These are phyloP conservation scores for Ptilodon capucinus DNA, from an alignment of 2,888 invertebrate species.

Conservation along the genomic window DNA sequence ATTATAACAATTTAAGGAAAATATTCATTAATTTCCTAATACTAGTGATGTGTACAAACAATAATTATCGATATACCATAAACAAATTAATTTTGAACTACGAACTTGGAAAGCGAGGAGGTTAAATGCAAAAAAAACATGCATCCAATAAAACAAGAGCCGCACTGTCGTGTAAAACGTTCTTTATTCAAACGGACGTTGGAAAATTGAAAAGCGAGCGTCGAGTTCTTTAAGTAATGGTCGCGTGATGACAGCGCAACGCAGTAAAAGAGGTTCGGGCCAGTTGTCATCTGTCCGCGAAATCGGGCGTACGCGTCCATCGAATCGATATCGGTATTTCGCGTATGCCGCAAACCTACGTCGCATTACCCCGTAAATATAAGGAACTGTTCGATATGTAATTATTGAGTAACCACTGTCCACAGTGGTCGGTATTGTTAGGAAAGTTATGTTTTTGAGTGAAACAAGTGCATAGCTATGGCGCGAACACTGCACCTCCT, in stretches of 20 bases:
- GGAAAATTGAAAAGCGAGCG: constrained; percentile 17
- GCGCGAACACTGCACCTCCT: constrained; percentile 51
- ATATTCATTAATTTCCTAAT: background rate
- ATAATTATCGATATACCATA: background rate
- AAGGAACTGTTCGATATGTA: constrained; percentile 42
- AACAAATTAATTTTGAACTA: constrained; percentile 21
- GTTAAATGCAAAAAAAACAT: constrained; percentile 15
- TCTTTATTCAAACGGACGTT: background rate
- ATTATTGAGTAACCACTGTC: constrained; percentile 37
- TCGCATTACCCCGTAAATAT: constrained; percentile 31
- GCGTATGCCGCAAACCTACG: constrained; percentile 40
- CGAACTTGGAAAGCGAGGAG: constrained; percentile 41
- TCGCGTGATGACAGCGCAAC: constrained; percentile 26
- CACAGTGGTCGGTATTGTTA: constrained; percentile 34
- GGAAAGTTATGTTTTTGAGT: constrained; percentile 34
- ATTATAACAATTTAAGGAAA: background rate
- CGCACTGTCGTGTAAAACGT: constrained; percentile 1
- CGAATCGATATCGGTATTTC: constrained; percentile 38
- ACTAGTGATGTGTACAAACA: background rate
- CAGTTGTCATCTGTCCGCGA: constrained; percentile 48
- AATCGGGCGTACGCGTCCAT: constrained; percentile 39
- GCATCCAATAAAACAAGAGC: constrained; percentile 7
- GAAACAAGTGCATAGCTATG: constrained; percentile 44
- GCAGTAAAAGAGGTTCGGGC: constrained; percentile 25
- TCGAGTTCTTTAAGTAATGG: constrained; percentile 35